These are phyloP conservation scores for Acomys russatus DNA, from an alignment of 2,797 vertebrate species.

Conservation along the genomic window DNA sequence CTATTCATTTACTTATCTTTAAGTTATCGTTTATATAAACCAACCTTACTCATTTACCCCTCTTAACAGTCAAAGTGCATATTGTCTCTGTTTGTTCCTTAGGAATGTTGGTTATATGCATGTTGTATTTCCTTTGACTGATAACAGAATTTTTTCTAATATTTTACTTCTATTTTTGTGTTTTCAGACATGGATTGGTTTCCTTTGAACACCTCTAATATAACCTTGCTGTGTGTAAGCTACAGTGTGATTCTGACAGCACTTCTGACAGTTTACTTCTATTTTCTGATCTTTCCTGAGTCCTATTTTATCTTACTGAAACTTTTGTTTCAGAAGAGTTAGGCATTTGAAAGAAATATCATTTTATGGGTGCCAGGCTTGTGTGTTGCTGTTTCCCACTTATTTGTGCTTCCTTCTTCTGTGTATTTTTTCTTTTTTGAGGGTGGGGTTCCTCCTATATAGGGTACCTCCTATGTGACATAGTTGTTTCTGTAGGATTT, in stretches of 20 bases:
- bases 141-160: neutral
- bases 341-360: constrained; percentile 15
- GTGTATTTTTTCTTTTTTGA: neutral
- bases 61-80: neutral
- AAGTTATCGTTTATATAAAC: neutral
- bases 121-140: constrained; percentile 27
- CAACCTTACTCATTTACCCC: neutral
- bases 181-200: constrained; percentile 38
- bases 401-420: neutral
- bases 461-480: neutral
- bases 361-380: neutral
- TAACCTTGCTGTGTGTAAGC: neutral
- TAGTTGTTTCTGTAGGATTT: constrained; percentile 40
- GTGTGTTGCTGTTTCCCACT: neutral
- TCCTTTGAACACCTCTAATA: neutral
- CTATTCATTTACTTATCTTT: neutral
- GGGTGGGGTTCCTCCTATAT: too few relatives aligned
- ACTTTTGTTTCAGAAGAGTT: constrained; percentile 3
- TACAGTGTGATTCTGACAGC: neutral
- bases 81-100: constrained; percentile 22
- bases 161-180: neutral
- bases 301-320: neutral
- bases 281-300: constrained; percentile 44
- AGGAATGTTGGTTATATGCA: neutral
- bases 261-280: neutral